Evolutionary conservation across 2,113 vertebrate genomes (phyloP).

Genomic region (Cisticola juncidis): DNA sequence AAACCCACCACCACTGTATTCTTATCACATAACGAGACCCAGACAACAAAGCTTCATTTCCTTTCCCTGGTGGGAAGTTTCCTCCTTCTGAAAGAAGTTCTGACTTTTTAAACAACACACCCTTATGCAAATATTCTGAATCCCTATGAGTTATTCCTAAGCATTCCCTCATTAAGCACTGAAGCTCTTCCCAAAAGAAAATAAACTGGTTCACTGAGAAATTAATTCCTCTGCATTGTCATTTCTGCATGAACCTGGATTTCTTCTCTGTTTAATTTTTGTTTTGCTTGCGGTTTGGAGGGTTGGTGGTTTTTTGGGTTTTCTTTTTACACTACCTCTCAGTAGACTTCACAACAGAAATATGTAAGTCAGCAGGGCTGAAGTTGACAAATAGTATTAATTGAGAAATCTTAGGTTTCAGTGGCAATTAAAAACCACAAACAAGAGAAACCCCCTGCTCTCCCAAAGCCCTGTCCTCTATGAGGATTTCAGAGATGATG

Average conservation of each 20-base stretch:
- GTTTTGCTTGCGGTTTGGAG: neutral
- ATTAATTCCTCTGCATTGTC: neutral
- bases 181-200: neutral
- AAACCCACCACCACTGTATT: neutral
- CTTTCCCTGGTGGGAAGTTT: neutral
- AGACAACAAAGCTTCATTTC: neutral
- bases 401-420: neutral
- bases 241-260: neutral
- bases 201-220: accelerated
- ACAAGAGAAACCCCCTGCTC: neutral
- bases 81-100: neutral
- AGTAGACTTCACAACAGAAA: neutral
- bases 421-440: neutral
- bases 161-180: neutral
- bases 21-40: neutral
- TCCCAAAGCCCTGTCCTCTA: neutral
- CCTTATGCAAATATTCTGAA: slow-evolving; percentile 8
- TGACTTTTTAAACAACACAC: neutral
- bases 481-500: neutral
- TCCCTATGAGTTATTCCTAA: neutral
- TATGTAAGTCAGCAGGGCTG: neutral
- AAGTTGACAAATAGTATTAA: neutral
- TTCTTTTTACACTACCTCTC: neutral
- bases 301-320: neutral
- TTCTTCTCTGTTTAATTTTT: neutral